A percentile compares a stretch with the other conserved stretches of the same genome.
phyloP scores from a whole-genome alignment of 2,797 vertebrate species.

The Melanotaenia parkinsoni region DNA sequence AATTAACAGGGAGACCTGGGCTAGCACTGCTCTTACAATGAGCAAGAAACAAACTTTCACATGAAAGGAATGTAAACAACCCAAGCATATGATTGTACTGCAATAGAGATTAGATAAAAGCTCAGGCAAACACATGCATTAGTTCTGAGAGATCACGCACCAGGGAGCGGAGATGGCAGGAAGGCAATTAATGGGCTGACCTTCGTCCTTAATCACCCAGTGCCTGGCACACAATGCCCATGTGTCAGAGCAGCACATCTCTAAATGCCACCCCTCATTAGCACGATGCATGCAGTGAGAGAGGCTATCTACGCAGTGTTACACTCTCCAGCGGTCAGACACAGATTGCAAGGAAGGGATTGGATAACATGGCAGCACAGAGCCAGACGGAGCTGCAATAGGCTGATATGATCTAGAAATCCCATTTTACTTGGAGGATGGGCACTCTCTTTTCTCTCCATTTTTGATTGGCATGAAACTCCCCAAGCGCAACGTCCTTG shows the following conservation, averaged over 20 bases:
- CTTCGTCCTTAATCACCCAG: conserved; percentile 85
- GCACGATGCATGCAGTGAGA: conserved; percentile 67
- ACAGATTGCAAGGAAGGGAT: conserved; percentile 62
- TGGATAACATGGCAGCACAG: conserved; percentile 73
- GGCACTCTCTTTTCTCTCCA: conserved; percentile 72
- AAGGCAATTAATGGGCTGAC: conserved; percentile 86
- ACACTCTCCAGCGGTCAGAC: conserved; percentile 73
- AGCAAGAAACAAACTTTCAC: conserved; percentile 54
- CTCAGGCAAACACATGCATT: conserved; percentile 74
- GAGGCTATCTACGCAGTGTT: conserved; percentile 73
- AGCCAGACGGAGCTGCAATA: conserved; percentile 59
- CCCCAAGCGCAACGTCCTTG: conserved; percentile 79
- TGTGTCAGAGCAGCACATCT: conserved; percentile 83
- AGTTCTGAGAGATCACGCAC: conserved; percentile 74
- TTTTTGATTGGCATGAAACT: conserved; percentile 81
- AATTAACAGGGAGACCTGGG: conserved; percentile 62
- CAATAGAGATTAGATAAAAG: conserved; percentile 72
- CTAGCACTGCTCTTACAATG: conserved; percentile 48
- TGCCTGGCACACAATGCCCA: conserved; percentile 84
- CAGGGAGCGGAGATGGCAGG: conserved; percentile 78
- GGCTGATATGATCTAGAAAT: conserved; percentile 81
- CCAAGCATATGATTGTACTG: conserved; percentile 66
- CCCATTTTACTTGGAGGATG: conserved; percentile 77
- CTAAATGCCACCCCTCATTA: conserved; percentile 87
- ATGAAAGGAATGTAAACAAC: conserved; percentile 75